These are phyloP conservation scores for Malacoctenus gilli DNA, from an alignment of 2,797 vertebrate genomes.

Conservation along the genomic window DNA sequence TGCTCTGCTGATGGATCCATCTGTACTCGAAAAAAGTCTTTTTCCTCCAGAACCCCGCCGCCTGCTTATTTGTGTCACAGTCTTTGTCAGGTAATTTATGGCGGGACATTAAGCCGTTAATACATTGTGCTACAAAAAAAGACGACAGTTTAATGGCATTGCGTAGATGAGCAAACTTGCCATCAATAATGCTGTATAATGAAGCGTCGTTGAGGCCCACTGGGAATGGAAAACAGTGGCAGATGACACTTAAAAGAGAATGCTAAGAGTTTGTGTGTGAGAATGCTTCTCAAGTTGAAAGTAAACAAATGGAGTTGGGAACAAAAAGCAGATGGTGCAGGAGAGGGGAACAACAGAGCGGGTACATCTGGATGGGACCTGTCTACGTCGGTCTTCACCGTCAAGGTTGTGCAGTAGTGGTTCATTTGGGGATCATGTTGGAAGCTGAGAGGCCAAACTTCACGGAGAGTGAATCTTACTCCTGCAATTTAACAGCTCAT, in stretches of 20 bases:
- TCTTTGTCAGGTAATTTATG: slow-evolving; percentile 85
- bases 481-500: too few relatives aligned
- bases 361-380: not conserved
- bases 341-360: not conserved
- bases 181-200: slow-evolving; percentile 75
- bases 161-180: slow-evolving; percentile 77
- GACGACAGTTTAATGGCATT: slow-evolving; percentile 74
- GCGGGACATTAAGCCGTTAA: slow-evolving; percentile 79
- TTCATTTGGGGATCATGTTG: not conserved
- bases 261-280: slow-evolving; percentile 11
- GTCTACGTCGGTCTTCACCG: not conserved
- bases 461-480: not conserved
- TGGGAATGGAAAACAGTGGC: slow-evolving; percentile 45
- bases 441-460: not conserved
- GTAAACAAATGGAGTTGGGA: not conserved
- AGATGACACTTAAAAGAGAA: slow-evolving; percentile 55
- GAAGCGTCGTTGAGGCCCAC: slow-evolving; percentile 51
- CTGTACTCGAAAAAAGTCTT: slow-evolving; percentile 76
- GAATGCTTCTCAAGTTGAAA: slow-evolving; percentile 6
- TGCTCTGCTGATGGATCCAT: slow-evolving; percentile 71
- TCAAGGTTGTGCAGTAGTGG: not conserved
- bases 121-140: slow-evolving; percentile 70
- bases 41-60: slow-evolving; percentile 59
- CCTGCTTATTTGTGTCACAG: slow-evolving; percentile 71
- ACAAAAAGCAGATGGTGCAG: slow-evolving; percentile 2